A percentile compares a stretch with the other conserved stretches of the same genome.
phyloP scores from a whole-genome alignment of 2,113 vertebrate species.

The Mormyrus lacerda region DNA sequence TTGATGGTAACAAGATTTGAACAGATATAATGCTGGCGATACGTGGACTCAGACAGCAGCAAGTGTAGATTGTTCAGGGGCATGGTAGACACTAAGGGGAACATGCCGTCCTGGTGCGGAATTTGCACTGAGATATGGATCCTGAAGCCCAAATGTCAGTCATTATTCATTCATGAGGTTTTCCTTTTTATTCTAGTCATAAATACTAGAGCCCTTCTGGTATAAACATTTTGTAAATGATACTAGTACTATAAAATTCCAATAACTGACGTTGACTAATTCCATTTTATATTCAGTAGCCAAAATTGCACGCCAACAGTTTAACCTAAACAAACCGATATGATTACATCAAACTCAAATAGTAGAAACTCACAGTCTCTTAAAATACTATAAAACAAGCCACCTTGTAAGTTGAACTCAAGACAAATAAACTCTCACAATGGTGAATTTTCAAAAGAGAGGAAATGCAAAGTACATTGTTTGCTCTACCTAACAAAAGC shows the following conservation, averaged over 20 bases:
- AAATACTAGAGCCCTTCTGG: background rate
- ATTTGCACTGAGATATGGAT: slow-evolving; percentile 98
- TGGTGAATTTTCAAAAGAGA: background rate
- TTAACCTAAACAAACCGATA: background rate
- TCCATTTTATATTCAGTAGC: background rate
- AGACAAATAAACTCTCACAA: background rate
- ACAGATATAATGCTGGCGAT: slow-evolving; percentile 91
- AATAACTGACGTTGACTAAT: background rate
- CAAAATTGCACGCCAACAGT: background rate
- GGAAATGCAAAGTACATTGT: background rate
- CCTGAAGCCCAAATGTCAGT: slow-evolving; percentile 47
- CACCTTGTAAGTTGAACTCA: background rate
- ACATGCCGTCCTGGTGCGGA: slow-evolving; percentile 96
- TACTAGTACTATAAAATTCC: background rate
- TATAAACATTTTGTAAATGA: background rate
- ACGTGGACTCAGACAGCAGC: slow-evolving; percentile 91
- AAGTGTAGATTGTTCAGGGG: slow-evolving; percentile 93
- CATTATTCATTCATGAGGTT: background rate
- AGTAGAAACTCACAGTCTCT: background rate
- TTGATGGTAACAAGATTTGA: slow-evolving; percentile 81
- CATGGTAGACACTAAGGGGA: slow-evolving; percentile 92
- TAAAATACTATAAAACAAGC: background rate
- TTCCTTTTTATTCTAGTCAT: background rate
- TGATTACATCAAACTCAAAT: background rate
- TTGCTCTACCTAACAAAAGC: background rate